phyloP scores from a whole-genome alignment of 2,113 vertebrate species.

The Ammospiza nelsoni region DNA sequence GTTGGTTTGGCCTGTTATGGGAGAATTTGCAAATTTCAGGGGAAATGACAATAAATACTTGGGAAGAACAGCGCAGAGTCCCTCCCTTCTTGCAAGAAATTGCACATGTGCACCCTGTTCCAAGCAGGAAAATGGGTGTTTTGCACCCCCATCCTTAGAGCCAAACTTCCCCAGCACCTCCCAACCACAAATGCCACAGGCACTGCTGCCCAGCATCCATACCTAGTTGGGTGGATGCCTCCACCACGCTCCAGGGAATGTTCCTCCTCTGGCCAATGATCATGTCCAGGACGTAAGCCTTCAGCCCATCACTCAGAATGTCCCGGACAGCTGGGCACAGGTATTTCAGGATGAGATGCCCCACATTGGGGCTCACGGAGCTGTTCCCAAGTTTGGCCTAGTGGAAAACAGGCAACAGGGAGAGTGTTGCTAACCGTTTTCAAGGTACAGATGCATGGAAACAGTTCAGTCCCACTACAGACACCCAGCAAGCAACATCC shows the following conservation, averaged over 20 bases:
- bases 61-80: background rate
- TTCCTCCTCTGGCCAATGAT: conserved; percentile 94
- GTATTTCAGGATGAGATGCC: conserved; percentile 96
- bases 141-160: background rate
- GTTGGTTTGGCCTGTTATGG: background rate
- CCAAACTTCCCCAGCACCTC: background rate
- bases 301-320: conserved; percentile 90
- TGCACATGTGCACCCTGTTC: background rate
- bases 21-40: background rate
- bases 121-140: background rate
- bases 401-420: background rate
- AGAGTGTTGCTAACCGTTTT: background rate
- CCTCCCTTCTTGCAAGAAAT: background rate
- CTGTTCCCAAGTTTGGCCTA: conserved; percentile 98
- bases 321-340: conserved; percentile 91
- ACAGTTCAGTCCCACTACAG: background rate
- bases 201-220: background rate
- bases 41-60: background rate
- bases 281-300: conserved; percentile 90
- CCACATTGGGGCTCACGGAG: conserved; percentile 95
- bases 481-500: background rate
- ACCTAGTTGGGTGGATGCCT: conserved; percentile 95
- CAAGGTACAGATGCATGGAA: background rate
- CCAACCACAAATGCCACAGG: background rate
- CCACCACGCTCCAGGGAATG: conserved; percentile 92